Conservation (phyloP, 2,797 vertebrate species). For the Gallinago solitaria region DNA sequence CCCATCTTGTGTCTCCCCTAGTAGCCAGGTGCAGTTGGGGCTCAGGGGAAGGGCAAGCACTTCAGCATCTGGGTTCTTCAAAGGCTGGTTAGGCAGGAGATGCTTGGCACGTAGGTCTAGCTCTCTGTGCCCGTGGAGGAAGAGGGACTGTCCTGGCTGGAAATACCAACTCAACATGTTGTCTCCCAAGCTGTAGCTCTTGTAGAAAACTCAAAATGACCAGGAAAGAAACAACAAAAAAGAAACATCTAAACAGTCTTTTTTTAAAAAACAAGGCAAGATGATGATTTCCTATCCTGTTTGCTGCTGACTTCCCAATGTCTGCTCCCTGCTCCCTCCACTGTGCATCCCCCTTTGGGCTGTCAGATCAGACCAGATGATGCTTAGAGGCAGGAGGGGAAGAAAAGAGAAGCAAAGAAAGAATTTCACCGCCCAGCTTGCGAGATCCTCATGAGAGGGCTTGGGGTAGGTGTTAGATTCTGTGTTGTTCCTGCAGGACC, state of each 20-base stretch:
- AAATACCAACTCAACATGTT: not conserved
- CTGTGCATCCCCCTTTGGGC: rapidly evolving
- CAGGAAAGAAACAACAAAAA: not conserved
- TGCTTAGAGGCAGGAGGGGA: not conserved
- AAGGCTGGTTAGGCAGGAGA: not conserved
- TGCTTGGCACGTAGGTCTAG: not conserved
- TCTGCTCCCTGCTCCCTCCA: not conserved
- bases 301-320: not conserved
- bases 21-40: not conserved
- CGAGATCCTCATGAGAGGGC: rapidly evolving
- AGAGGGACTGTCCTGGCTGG: not conserved
- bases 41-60: not conserved
- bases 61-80: not conserved
- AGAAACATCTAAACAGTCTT: not conserved
- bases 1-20: not conserved
- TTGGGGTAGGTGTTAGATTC: not conserved
- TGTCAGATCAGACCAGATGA: not conserved
- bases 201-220: not conserved
- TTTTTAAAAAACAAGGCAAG: not conserved
- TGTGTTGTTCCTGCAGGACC: rapidly evolving
- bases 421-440: not conserved
- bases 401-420: not conserved
- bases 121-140: not conserved
- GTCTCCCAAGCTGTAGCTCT: not conserved
- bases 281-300: not conserved